phyloP scores from a whole-genome alignment of 2,797 vertebrate genomes.

The Valencia hispanica region DNA sequence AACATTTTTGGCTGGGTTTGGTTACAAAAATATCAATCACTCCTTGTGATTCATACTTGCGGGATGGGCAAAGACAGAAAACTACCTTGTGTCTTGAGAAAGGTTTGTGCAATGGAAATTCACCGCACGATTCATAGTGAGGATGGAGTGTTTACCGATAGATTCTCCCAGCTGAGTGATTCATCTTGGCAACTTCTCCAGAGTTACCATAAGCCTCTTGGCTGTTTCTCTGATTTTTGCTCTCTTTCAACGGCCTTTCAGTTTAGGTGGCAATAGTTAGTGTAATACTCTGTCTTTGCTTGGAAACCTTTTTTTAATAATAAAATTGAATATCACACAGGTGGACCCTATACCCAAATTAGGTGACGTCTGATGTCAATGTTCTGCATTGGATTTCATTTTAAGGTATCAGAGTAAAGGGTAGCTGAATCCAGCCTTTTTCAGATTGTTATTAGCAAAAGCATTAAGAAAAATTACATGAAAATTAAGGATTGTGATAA shows the following conservation, averaged over 20 bases:
- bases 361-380: background rate
- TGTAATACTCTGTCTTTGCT: background rate
- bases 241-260: background rate
- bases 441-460: background rate
- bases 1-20: background rate
- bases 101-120: no score
- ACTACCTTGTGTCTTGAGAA: no score
- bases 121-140: no score
- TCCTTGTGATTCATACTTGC: background rate
- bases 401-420: background rate
- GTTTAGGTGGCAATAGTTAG: background rate
- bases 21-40: background rate
- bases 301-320: background rate
- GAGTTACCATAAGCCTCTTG: no score
- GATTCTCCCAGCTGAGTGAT: no score
- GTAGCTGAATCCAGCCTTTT: background rate
- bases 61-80: no score
- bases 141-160: no score
- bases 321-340: no score
- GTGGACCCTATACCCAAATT: background rate
- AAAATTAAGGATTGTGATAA: background rate
- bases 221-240: background rate
- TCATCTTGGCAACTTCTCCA: no score
- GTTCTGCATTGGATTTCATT: background rate
- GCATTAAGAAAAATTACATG: background rate